Base-by-base conservation (phyloP, 2,797 vertebrate genomes). In the Anguilla obscura region DNA sequence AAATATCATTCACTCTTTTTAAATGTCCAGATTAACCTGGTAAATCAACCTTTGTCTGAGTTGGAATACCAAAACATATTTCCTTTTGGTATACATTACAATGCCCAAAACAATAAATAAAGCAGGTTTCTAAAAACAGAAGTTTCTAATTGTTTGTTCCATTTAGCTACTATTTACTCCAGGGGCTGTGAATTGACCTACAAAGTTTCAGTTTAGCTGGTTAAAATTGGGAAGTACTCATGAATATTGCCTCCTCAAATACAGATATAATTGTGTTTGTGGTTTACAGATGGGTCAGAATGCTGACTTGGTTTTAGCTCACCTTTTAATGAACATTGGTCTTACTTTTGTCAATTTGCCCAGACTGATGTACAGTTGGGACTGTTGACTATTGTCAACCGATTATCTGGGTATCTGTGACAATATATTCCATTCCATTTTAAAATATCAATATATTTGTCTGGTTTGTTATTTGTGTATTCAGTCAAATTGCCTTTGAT, bases 61-160 rank as follows among this genome's bases (percentile, higher is more conserved):
- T 1, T 18, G 52, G 52, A 52, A 52, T 1, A 52, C 52, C 52
- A 52, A 56, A 56, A n/a, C 60, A 24, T 66, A 24, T 66, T 66
- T 66, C n/a, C 6, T 66, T 66, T n/a, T 66, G 60, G 54, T 9
- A 16, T 56, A 56, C 54, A 56, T 56, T 14, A 16, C 86, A 89
- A 90, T 90, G 60, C 85, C 80, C 24, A 86, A 12, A 87, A 89
- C n/a, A n/a, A n/a, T 63, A 2, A 63, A 63, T 63, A 63, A 63
- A 63, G 24, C 60, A 63, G 60, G 24, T 63, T 63, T 63, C 36
- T 40, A 40, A 3, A 40, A 63, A 63, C 60, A 24, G 24, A 24
- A 63, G 3, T 24, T 21, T 63, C 18, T 63, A 24, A 63, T n/a
- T 5, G 60, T 63, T 63, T 40, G 36, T 40, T 8, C 60, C 60